These are phyloP conservation scores for Cephalotes varians DNA, from an alignment of 2,888 invertebrate species.

Conservation along the genomic window DNA sequence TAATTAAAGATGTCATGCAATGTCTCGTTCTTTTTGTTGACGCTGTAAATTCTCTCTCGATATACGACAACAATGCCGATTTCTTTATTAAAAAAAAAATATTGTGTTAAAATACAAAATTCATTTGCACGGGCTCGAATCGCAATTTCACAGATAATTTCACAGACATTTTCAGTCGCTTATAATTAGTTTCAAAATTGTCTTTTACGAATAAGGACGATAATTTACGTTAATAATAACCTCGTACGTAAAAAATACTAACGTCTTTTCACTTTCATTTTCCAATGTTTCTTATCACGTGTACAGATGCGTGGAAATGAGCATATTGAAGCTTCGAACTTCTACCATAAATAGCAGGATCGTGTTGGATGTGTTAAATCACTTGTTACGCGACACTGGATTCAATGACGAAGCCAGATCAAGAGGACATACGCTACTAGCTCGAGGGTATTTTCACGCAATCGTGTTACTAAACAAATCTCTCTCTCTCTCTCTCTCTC, in stretches of 20 bases:
- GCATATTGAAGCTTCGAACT: conserved; percentile 15
- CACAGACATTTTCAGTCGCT: background rate
- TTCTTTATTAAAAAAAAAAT: background rate
- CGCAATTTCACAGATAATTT: background rate
- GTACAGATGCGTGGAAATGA: background rate
- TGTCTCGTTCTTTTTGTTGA: conserved; percentile 38
- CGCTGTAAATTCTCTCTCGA: conserved; percentile 30
- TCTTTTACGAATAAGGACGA: background rate
- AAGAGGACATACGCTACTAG: conserved; percentile 9
- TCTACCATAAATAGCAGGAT: conserved; percentile 17
- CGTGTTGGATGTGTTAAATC: conserved; percentile 31
- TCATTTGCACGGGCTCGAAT: background rate
- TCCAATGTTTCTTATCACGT: background rate
- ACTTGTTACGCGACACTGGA: conserved; percentile 38
- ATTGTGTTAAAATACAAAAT: background rate
- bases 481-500: background rate
- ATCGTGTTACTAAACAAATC: background rate
- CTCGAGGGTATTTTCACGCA: conserved; percentile 15
- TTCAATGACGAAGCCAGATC: conserved; percentile 35
- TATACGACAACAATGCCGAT: background rate
- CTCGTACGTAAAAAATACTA: background rate
- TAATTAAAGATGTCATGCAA: conserved; percentile 44
- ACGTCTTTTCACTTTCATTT: background rate
- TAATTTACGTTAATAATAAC: background rate
- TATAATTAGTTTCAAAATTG: background rate